Evolutionary conservation across 2,113 vertebrate species (phyloP), one percentile per base, ranked within the genome.

Genomic region (Alligator mississippiensis): DNA sequence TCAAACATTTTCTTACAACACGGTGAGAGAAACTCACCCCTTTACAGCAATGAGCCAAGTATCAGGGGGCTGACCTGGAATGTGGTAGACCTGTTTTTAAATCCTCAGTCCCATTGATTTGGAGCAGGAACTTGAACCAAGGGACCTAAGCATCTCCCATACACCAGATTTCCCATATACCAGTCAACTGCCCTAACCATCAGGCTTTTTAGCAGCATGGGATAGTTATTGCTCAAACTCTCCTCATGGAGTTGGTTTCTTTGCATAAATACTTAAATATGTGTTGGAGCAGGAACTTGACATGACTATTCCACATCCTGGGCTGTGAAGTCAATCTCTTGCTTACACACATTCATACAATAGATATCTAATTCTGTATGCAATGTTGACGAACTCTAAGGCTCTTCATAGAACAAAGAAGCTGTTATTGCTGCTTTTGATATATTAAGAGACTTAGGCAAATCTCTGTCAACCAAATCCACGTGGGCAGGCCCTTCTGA

Each of bases 151-250:
- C 47, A 47, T 47, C 6, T 47, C 47, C 47, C 9, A 47, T 47
- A 47, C 47, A 47, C 47, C 1, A 87, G 19, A 8, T 60, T 2
- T 3, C 11, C 54, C 34, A 3, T 0, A 0, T 59, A 4, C 16
- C 38, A 61, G 47, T 8, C 84, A 22, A 88, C 57, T 0, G 0
- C 27, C 55, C 86, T 90, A 64, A 64, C 16, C 22, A 2, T 14
- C 38, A 1, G 0, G 0, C 2, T 60, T 90, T 85, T 84, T 25
- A 34, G 5, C 54, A 77, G 1, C 19, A 8, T 54, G 14, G 82
- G 47, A 21, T 77, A 84, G 64, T 82, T 4, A 1, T 38, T 14
- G n/a, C 38, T 57, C 60, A 5, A 58, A 19, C 85, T 19, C 4
- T 89, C 89, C 54, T 88, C 18, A 17, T 72, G 3, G 15, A 72